A percentile compares a stretch with the other conserved stretches of the same genome.
phyloP scores from a whole-genome alignment of 2,888 invertebrate genomes.

The Drosophila quinaria region DNA sequence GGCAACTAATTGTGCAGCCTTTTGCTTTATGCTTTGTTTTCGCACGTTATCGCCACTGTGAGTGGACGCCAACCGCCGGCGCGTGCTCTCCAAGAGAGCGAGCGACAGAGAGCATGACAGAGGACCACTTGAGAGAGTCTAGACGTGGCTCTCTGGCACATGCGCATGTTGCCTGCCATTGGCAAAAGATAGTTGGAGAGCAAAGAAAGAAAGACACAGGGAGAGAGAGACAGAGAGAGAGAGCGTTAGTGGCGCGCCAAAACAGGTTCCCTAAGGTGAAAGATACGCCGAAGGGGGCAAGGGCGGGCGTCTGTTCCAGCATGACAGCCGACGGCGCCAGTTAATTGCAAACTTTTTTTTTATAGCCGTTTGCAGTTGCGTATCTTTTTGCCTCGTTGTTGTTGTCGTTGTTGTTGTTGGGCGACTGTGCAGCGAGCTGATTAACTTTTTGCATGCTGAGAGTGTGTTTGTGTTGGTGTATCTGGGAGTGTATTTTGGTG shows the following conservation, averaged over 20 bases:
- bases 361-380: conserved; percentile 55
- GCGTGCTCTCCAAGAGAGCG: conserved; percentile 31
- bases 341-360: conserved; percentile 77
- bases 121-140: conserved; percentile 38
- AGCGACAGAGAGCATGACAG: conserved; percentile 20
- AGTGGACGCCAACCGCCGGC: conserved; percentile 38
- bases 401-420: conserved; percentile 33
- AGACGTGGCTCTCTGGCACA: conserved; percentile 42
- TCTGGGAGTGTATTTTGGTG: conserved; percentile 43
- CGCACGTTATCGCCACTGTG: conserved; percentile 44
- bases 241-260: conserved; percentile 70
- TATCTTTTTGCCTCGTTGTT: conserved; percentile 44
- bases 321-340: conserved; percentile 78
- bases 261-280: conserved; percentile 72
- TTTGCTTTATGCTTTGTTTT: conserved; percentile 59
- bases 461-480: conserved; percentile 40
- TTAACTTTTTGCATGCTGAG: conserved; percentile 79
- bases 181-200: conserved; percentile 26
- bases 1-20: conserved; percentile 50
- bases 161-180: conserved; percentile 58
- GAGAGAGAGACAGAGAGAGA: conserved; percentile 17
- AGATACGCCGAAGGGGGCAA: conserved; percentile 21
- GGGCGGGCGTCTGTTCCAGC: conserved; percentile 63
- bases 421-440: conserved; percentile 61
- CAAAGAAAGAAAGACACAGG: not conserved